Evolutionary conservation across 1,140 invertebrate genomes (phyloP), one percentile per base, ranked within the genome.

Genomic region (Dendroctonus ponderosae): DNA sequence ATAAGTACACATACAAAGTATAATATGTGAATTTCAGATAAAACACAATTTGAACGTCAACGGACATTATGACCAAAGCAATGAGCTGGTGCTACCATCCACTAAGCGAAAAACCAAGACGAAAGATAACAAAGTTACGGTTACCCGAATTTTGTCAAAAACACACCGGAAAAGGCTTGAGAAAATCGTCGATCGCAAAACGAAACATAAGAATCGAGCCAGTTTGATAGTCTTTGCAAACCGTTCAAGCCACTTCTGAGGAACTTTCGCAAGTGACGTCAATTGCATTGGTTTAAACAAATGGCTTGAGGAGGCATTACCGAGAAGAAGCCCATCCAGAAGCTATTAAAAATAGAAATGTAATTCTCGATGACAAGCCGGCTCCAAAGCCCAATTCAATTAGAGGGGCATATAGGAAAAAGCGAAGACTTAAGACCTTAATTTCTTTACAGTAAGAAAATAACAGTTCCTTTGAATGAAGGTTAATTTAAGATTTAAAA

Each of bases 121-220:
- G 48, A 51, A 84, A 67, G 80, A 83, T 68, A 81, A 82, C 62
- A 83, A 81, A 69, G 79, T 76, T 46, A 80, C 78, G 66, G 81
- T 82, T 42, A 85, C 83, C 6, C 86, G 84, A 75, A 85, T 93
- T 46, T 79, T 97, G 5, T 91, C 91, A 0, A 96, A 94, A 71
- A 95, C 93, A 72, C 90, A 94, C 71, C 83, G 91, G 58, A 97
- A 96, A 79, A 80, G 85, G 70, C 80, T 97, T 40, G 87, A 96
- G 75, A 90, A 94, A 80, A 86, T 97, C 79, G 84, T 96, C 2
- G 90, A 94, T 57, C 86, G 85, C 62, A 96, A 95, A 74, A 86
- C 92, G 73, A 96, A 96, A 71, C 96, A 96, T 78, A 85, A 86
- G 75, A 88, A 91, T 78, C 85, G 94, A 76, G 85, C 88, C 51